Base-by-base conservation (phyloP, 2,797 vertebrate genomes). In the Melanotaenia parkinsoni region DNA sequence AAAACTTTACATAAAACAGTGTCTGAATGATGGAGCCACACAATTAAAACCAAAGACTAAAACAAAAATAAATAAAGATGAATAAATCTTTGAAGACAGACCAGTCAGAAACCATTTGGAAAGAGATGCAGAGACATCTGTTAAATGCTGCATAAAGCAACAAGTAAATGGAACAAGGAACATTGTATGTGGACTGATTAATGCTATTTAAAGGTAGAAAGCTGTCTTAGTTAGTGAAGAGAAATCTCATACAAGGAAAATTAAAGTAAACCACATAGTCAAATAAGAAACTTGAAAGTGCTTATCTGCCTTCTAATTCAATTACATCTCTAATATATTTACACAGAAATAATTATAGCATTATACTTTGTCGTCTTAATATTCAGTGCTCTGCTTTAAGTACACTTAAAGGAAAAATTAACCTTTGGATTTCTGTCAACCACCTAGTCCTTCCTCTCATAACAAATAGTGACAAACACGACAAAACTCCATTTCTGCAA, bases 391-490 rank as follows among this genome's bases (percentile, higher is more conserved):
- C 65, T 88, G 56, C 63, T 81, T 77, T 94, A 95, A 95, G 94
- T 94, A 94, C 93, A 95, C 95, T 95, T 95, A 74, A 92, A 93
- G 91, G 26, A 66, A 87, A 93, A 92, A 86, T 73, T 20, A 67
- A 54, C 80, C 79, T 82, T 65, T 50, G 54, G 71, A 77, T 82
- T 63, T 75, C 33, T 20, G 28, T 56, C 54, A 82, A 66, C 47
- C 72, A 79, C 53, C 74, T 76, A 82, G 58, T 75, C 62, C 71
- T 74, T 83, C 57, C 61, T 83, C 56, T 59, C 63, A 26, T 65
- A 38, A 80, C 74, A 50, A 70, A 65, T 45, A 71, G 35, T 68
- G 37, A 73, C 57, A 56, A 76, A 79, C 3, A 51, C 30, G 51
- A 75, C 28, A 67, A 35, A 54, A 6, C 16, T 28, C 1, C 11